Evolutionary conservation across 2,888 invertebrate genomes (phyloP).

Genomic region (Balanococcus diminutus): DNA sequence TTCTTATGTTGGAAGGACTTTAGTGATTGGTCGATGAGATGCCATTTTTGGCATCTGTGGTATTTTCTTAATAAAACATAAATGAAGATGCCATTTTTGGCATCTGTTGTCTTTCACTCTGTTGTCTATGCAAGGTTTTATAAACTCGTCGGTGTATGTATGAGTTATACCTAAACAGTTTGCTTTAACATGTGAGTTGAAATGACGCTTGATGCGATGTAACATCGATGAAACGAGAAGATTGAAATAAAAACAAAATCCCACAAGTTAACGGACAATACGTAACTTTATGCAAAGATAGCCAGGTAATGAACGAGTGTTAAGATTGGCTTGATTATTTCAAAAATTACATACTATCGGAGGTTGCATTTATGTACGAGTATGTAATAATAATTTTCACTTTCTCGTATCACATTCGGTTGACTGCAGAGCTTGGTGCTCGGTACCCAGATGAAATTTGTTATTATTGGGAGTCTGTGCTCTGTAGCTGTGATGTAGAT

Average conservation of each 20-base stretch:
- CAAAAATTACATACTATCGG: background rate
- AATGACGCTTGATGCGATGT: background rate
- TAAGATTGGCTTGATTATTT: background rate
- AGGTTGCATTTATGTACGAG: no score
- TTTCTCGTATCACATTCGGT: conserved; percentile 15
- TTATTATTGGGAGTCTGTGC: background rate
- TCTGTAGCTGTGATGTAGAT: background rate
- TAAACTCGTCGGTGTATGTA: background rate
- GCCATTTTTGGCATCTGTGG: no score
- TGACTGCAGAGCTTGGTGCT: background rate
- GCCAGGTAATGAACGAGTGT: background rate
- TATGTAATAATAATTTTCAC: conserved; percentile 49
- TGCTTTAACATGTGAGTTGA: background rate
- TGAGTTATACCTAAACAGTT: background rate
- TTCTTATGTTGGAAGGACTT: no score
- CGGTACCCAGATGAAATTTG: no score
- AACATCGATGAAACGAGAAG: background rate
- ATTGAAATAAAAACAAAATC: background rate
- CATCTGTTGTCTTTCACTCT: no score
- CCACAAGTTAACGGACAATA: background rate
- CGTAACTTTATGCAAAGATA: background rate
- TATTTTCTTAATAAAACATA: no score
- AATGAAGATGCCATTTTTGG: no score
- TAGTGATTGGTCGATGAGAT: no score
- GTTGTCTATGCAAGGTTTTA: no score